Evolutionary conservation across 2,888 invertebrate species (phyloP).

Genomic region (Nebria salina): DNA sequence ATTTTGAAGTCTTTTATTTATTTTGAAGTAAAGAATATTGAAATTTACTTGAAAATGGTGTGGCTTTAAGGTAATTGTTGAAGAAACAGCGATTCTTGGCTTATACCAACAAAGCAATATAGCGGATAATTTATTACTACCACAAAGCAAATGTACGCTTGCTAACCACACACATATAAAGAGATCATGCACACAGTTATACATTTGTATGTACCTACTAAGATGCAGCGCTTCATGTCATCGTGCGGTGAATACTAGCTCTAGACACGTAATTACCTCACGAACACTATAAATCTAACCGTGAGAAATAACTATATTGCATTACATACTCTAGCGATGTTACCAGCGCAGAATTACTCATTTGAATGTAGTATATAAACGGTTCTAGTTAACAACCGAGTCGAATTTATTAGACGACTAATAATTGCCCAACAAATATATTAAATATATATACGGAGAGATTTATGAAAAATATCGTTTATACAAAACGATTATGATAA

Average conservation of each 20-base stretch:
- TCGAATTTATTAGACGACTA: too few species aligned
- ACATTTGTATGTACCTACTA: not conserved
- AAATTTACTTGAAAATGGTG: too few species aligned
- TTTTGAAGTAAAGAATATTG: too few species aligned
- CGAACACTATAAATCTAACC: constrained; percentile 29
- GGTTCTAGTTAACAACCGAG: too few species aligned
- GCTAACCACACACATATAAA: constrained; percentile 5
- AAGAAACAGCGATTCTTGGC: not conserved
- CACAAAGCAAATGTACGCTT: constrained; percentile 19
- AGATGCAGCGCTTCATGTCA: constrained; percentile 17
- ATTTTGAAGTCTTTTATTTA: too few species aligned
- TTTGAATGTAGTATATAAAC: not conserved
- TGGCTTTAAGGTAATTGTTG: too few species aligned
- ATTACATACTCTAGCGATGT: constrained; percentile 2
- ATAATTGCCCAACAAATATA: too few species aligned
- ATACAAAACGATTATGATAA: too few species aligned
- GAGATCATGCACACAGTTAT: constrained; percentile 3
- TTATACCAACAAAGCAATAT: constrained; percentile 24
- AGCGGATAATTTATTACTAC: constrained; percentile 29
- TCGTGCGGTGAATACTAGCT: constrained; percentile 8
- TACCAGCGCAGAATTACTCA: not conserved
- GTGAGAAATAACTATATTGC: constrained; percentile 6
- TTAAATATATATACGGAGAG: too few species aligned
- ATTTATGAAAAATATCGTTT: too few species aligned
- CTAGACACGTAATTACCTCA: constrained; percentile 28